Evolutionary conservation across 2,888 invertebrate species (phyloP), one percentile per base, ranked within the genome.

Genomic region (Epinotia nisella): DNA sequence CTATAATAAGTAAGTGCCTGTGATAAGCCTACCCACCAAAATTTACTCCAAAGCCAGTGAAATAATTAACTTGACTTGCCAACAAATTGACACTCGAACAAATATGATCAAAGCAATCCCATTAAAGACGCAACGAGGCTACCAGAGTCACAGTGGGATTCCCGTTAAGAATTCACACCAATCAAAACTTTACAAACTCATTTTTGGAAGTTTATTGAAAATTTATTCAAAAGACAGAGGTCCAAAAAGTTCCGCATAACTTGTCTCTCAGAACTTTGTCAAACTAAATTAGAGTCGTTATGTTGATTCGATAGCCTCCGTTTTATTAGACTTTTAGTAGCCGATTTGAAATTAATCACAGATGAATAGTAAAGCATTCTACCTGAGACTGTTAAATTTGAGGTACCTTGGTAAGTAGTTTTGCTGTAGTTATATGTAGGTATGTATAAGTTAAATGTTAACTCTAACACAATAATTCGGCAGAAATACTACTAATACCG

Each of bases 201-300:
- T 88, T 90, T 88, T 86, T 81, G 81, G 83, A 84, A 89, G 83
- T 87, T 88, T 85, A 88, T 88, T 87, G 86, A 87, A 89, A 90
- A 89, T 90, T 90, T 88, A 88, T 87, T 89, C 87, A 90, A 90
- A 87, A 86, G 90, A 89, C 87, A 86, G 85, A 86, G 86, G 86
- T 85, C 81, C 78, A 76, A 82, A 86, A 88, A 85, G 85, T 90
- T 86, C 75, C 72, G 81, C 82, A 82, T 87, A 90, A 89, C 90
- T 91, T 89, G 82, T 87, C 85, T 87, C 80, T 89, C 82, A 80
- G 84, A 87, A 88, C 86, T 88, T 83, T 87, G 87, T 83, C 83
- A 83, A 90, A 90, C 82, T 86, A 84, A 88, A 90, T 90, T 90
- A 88, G 80, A 77, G 82, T 87, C 83, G 85, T 89, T 89, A 88